Evolutionary conservation across 2,113 vertebrate genomes (phyloP), one percentile per base, ranked within the genome.

Genomic region (Salminus brasiliensis): DNA sequence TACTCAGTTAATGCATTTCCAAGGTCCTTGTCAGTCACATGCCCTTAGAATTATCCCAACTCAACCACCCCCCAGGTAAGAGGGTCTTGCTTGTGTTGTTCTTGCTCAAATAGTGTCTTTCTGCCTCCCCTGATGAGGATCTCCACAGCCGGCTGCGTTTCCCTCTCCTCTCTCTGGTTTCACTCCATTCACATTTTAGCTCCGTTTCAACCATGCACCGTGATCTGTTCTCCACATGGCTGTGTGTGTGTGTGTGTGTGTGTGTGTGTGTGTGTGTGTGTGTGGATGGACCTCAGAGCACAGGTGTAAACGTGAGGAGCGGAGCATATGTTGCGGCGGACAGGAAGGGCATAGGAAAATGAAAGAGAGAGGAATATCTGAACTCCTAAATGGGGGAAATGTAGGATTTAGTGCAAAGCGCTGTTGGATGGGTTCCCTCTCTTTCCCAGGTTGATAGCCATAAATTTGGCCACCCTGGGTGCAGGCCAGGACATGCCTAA

Each of bases 291-390:
- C 52, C 52, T 10, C n/a, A 4, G 52, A 25, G 68, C 39, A 72
- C 68, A 76, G 66, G 76, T 77, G 76, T 76, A 13, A 53, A 36
- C 66, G 41, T 73, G 52, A 80, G 63, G 67, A 81, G 59, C 32
- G 9, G 59, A 81, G 72, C 76, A 76, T 39, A 72, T 81, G 83
- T 11, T 32, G 21, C 47, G 21, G 55, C n/a, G 15, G 53, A 70
- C 18, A 60, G 43, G 36, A 49, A 7, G 43, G 62, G 67, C 36
- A 63, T 3, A 29, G 16, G 32, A 32, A 63, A 59, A 21, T 16
- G 13, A 16, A 39, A 11, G 16, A 21, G 21, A 21, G 9, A 13
- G 29, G 18, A 43, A 68, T 23, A 67, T 36, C 45, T 66, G 45
- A 41, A 75, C 59, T 63, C 62, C 30, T 45, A 63, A 34, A 65